Evolutionary conservation across 2,113 vertebrate species (phyloP).

Genomic region (Butorides virescens): DNA sequence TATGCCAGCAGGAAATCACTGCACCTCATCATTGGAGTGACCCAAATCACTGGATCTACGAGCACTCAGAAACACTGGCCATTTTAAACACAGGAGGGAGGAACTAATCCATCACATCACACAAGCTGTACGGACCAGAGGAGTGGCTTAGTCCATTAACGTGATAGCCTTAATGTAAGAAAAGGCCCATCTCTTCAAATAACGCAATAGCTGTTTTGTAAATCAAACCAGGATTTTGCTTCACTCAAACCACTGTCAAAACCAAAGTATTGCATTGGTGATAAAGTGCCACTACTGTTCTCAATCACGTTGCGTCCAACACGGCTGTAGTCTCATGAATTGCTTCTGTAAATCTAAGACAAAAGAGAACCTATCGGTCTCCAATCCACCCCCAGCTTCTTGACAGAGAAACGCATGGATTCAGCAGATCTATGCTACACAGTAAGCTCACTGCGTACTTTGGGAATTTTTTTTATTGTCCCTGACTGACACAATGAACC

Average conservation of each 20-base stretch:
- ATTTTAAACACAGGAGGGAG: neutral
- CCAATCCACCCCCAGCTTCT: neutral
- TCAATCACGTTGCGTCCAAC: neutral
- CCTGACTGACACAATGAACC: neutral
- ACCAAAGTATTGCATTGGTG: fast-evolving
- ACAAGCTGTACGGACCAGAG: neutral
- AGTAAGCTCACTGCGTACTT: neutral
- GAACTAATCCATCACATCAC: neutral
- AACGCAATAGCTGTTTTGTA: neutral
- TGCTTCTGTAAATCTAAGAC: neutral
- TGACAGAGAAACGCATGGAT: neutral
- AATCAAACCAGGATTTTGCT: neutral
- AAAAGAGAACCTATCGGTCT: neutral
- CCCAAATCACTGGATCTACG: neutral
- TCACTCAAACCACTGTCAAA: neutral
- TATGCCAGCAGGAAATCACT: neutral
- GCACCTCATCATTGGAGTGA: neutral
- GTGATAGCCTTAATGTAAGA: neutral
- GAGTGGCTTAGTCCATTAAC: neutral
- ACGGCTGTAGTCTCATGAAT: neutral
- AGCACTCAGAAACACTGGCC: neutral
- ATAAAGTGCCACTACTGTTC: neutral
- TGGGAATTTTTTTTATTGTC: neutral
- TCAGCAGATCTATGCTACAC: neutral
- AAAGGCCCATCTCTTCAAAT: neutral